Conservation (phyloP, 2,888 invertebrate genomes). For the Scaeva pyrastri region DNA sequence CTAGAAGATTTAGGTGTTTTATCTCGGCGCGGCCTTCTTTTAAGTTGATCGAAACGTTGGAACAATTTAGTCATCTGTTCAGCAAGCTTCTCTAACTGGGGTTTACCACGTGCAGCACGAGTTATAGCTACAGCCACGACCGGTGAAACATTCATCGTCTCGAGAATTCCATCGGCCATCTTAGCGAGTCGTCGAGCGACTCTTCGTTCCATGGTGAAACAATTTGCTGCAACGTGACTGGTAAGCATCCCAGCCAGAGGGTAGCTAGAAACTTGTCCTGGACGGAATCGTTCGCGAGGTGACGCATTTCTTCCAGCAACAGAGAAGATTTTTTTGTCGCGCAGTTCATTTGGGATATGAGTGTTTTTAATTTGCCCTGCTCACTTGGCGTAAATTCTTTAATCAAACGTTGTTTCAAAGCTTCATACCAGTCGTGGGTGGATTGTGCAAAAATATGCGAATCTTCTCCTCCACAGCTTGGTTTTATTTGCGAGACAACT, state of each 20-base stretch:
- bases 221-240: not conserved
- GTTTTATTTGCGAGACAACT: not conserved
- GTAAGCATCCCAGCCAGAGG: not conserved
- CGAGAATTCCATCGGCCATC: not conserved
- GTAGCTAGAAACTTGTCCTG: not conserved
- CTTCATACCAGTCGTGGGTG: too few species aligned
- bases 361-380: too few species aligned
- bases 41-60: not conserved
- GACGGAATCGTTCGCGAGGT: too few species aligned
- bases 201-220: too few species aligned
- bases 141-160: not conserved
- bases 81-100: not conserved
- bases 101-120: not conserved
- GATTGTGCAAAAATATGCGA: not conserved
- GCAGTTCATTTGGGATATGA: too few species aligned
- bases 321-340: too few species aligned
- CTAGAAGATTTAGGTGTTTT: not conserved
- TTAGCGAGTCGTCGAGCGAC: not conserved
- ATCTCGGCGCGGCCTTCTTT: not conserved
- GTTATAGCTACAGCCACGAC: not conserved
- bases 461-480: conserved; percentile 26
- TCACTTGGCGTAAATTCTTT: too few species aligned
- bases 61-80: not conserved
- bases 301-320: not conserved
- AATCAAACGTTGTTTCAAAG: too few species aligned